A percentile compares a stretch with the other conserved stretches of the same genome.
Evolutionary conservation across 2,888 invertebrate species (phyloP).

Genomic region (Antitype chi): DNA sequence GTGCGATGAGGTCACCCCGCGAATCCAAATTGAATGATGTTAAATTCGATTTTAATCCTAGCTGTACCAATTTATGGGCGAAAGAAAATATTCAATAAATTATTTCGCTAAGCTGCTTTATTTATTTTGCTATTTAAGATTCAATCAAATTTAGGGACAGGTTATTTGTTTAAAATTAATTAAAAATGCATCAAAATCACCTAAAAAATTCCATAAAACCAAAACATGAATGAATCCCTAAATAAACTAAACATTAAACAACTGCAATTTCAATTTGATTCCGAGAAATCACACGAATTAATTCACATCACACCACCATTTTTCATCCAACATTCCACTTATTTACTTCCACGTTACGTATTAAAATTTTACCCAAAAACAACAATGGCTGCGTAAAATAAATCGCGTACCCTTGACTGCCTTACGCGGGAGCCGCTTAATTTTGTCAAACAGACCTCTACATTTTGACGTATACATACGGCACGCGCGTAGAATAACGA

Average conservation of each 20-base stretch:
- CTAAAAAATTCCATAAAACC: background rate
- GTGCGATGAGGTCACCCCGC: slow-evolving; percentile 77
- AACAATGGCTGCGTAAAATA: slow-evolving; percentile 67
- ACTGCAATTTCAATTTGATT: slow-evolving; percentile 23
- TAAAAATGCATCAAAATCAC: background rate
- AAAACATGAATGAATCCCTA: background rate
- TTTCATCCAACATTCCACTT: slow-evolving; percentile 49
- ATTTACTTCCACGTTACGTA: slow-evolving; percentile 57
- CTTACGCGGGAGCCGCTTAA: slow-evolving; percentile 74
- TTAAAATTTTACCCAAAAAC: slow-evolving; percentile 63
- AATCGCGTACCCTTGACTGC: slow-evolving; percentile 75
- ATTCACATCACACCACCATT: slow-evolving; percentile 47
- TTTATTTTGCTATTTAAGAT: background rate
- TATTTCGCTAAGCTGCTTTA: slow-evolving; percentile 7
- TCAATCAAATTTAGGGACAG: background rate
- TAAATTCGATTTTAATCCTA: slow-evolving; percentile 62
- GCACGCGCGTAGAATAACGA: slow-evolving; percentile 76
- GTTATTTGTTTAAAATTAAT: background rate
- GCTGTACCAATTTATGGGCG: slow-evolving; percentile 32
- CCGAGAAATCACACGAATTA: slow-evolving; percentile 31
- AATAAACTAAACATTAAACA: background rate
- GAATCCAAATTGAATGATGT: slow-evolving; percentile 76
- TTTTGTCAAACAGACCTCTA: slow-evolving; percentile 81
- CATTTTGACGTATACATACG: slow-evolving; percentile 79
- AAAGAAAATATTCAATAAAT: slow-evolving; percentile 31